Percentiles rank a stretch among this genome's conserved stretches.
Evolutionary conservation across 2,113 vertebrate genomes (phyloP).

Genomic region (Calidris pugnax): DNA sequence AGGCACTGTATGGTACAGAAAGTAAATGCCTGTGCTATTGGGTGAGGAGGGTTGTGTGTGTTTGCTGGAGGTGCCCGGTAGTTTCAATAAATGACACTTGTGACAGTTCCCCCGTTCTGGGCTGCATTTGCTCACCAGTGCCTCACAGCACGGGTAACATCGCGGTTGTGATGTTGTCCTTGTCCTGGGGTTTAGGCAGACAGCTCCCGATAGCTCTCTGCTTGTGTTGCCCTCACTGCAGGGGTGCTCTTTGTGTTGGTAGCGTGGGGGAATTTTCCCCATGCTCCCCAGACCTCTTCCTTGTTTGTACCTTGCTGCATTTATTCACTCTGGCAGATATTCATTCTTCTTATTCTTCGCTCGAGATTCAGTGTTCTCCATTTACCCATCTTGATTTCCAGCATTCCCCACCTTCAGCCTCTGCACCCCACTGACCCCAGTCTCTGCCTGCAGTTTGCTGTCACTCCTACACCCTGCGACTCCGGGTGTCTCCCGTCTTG

Average conservation of each 20-base stretch:
- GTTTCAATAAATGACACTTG: not conserved
- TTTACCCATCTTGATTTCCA: not conserved
- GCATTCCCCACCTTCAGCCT: not conserved
- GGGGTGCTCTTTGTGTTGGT: not conserved
- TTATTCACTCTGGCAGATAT: not conserved
- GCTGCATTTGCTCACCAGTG: not conserved
- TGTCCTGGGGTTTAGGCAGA: not conserved
- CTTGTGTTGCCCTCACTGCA: not conserved
- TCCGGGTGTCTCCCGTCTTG: not conserved
- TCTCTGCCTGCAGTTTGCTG: not conserved
- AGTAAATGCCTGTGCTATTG: not conserved
- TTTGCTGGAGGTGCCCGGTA: not conserved
- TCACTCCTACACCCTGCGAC: not conserved
- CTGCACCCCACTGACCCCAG: not conserved
- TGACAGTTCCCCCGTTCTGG: too few relatives aligned
- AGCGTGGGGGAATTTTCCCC: not conserved
- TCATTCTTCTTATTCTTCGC: not conserved
- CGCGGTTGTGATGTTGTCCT: too few relatives aligned
- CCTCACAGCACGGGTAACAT: fast-evolving
- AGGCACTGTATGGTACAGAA: not conserved
- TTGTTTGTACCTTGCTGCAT: not conserved
- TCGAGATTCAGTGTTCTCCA: not conserved
- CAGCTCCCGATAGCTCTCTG: not conserved
- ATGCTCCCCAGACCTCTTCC: not conserved
- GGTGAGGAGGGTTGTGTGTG: not conserved